phyloP scores from a whole-genome alignment of 2,888 invertebrate genomes.

The Meandrusa payeni region DNA sequence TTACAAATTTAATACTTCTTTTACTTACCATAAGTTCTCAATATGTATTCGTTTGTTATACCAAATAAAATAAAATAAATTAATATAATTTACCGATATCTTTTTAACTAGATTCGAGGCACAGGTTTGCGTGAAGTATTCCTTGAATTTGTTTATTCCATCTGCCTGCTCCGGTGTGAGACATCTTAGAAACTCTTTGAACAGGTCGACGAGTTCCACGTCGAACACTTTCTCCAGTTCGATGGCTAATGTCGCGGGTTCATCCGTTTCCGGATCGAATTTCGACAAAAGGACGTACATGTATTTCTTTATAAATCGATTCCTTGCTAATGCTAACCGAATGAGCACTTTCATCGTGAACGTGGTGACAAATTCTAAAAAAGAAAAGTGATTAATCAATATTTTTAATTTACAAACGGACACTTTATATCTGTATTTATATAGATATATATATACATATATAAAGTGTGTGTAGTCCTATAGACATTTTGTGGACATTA shows the following conservation, averaged over 20 bases:
- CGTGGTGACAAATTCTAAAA: constrained; percentile 48
- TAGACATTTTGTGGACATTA: too few relatives aligned
- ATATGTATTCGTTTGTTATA: too few relatives aligned
- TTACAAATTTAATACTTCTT: too few relatives aligned
- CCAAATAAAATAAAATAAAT: too few relatives aligned
- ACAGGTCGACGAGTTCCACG: constrained; percentile 47
- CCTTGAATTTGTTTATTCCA: constrained; percentile 44
- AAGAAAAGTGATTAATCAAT: too few relatives aligned
- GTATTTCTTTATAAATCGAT: constrained; percentile 36
- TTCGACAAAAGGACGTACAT: constrained; percentile 37
- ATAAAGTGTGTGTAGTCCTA: too few relatives aligned
- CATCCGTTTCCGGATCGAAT: constrained; percentile 41
- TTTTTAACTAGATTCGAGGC: constrained; percentile 45
- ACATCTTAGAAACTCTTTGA: constrained; percentile 59
- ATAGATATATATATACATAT: too few relatives aligned
- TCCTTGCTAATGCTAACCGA: constrained; percentile 31
- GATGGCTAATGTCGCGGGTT: constrained; percentile 40
- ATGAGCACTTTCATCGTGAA: constrained; percentile 51
- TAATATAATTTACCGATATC: constrained; percentile 54
- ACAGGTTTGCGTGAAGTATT: constrained; percentile 55
- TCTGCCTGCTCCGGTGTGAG: constrained; percentile 63
- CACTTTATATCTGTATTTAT: too few relatives aligned
- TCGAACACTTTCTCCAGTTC: constrained; percentile 37
- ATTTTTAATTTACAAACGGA: too few relatives aligned
- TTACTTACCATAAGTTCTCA: too few relatives aligned